Evolutionary conservation across 2,888 invertebrate genomes (phyloP), one percentile per base, ranked within the genome.

Genomic region (Scaptomyza reducta): DNA sequence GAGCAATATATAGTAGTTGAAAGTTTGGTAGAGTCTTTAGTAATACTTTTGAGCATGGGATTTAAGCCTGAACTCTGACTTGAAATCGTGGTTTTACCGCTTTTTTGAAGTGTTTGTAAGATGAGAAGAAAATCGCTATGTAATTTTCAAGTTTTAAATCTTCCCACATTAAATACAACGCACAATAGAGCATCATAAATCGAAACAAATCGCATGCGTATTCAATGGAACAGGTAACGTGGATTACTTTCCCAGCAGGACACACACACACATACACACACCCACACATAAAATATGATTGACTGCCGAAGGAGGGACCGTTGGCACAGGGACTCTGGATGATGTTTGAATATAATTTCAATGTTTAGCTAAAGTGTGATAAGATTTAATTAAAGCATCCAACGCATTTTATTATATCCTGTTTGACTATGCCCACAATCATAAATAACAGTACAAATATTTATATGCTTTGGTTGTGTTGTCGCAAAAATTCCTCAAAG

Each of bases 391-490:
- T 55, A 51, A 49, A 59, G 53, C 54, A 64, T 68, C 42, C 69
- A 54, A 38, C 33, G 46, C 44, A 40, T 70, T 73, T 75, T 70
- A 66, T 70, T 62, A 71, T 71, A 67, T 75, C 46, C 55, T 60
- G 63, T 72, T 68, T 58, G 55, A 53, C 69, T 64, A 54, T 54
- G 51, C 18, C 61, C 27, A 53, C 46, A 61, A 38, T 66, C 65
- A 73, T 74, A 75, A 74, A 75, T 71, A 75, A 61, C 66, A 62
- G 54, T 67, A 58, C 66, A 66, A 75, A 74, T 62, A 71, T 71
- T 71, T 71, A 69, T 71, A 69, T 69, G 74, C 72, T 69, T 51
- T 74, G 74, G 69, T 64, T 74, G n/a, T 72, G 74, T 74, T 69
- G 42, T 29, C 44, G 50, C 50, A 60, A 66, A 82, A 76, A 81